Percentiles rank a stretch among this genome's conserved stretches.
Evolutionary conservation across 2,888 invertebrate genomes (phyloP).

Genomic region (Ferrisia virgata): DNA sequence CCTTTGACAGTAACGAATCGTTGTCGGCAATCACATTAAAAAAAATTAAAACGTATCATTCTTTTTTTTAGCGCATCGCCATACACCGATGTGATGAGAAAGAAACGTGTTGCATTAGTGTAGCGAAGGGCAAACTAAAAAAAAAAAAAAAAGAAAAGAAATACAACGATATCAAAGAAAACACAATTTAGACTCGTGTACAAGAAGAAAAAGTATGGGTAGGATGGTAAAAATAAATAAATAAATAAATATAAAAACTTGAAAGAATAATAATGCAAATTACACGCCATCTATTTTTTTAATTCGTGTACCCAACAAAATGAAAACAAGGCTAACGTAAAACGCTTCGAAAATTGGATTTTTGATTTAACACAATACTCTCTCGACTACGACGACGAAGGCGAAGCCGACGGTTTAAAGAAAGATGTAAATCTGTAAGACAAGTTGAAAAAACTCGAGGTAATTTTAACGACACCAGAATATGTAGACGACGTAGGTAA

Average conservation of each 20-base stretch:
- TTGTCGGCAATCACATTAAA: background rate
- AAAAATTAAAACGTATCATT: constrained; percentile 15
- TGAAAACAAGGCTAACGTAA: background rate
- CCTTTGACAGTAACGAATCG: constrained; percentile 11
- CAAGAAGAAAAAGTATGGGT: background rate
- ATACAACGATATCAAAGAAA: background rate
- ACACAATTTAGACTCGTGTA: background rate
- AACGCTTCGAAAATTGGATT: constrained; percentile 23
- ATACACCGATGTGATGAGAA: background rate
- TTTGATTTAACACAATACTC: constrained; percentile 11
- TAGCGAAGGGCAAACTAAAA: too few relatives aligned
- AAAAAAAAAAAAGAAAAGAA: too few relatives aligned
- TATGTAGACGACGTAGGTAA: too few relatives aligned
- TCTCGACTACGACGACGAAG: too few relatives aligned
- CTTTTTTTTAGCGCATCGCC: background rate
- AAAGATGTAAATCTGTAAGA: constrained; percentile 19
- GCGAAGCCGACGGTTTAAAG: background rate
- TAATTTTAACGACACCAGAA: background rate
- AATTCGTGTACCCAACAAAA: background rate
- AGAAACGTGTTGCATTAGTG: background rate
- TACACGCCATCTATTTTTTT: background rate
- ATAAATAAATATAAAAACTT: background rate
- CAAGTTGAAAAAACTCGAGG: background rate
- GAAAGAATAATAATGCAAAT: background rate
- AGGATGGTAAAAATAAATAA: background rate